phyloP scores from a whole-genome alignment of 2,888 invertebrate genomes.

The Drosophila picticornis region DNA sequence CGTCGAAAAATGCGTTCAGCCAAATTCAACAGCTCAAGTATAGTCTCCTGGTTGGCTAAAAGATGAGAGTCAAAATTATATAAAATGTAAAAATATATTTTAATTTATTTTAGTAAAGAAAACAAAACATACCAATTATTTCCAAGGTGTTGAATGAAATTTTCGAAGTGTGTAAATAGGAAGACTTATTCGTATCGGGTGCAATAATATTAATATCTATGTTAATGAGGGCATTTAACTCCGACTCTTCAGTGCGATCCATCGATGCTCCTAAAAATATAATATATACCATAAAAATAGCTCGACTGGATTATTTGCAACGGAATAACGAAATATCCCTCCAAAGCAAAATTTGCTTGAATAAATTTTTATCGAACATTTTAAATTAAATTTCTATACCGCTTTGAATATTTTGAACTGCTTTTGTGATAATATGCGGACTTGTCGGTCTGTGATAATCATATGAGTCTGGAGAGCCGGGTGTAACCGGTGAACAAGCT shows the following conservation, averaged over 20 bases:
- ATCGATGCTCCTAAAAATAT: conserved; percentile 21
- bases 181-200: conserved; percentile 84
- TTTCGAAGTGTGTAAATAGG: conserved; percentile 90
- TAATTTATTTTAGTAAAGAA: background rate
- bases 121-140: conserved; percentile 91
- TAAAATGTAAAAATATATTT: too few species aligned
- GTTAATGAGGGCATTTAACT: conserved; percentile 91
- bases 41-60: conserved; percentile 96
- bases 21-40: conserved; percentile 96
- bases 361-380: background rate
- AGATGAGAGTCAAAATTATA: background rate
- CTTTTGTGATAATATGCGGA: conserved; percentile 87
- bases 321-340: background rate
- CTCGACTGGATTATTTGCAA: background rate
- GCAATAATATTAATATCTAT: conserved; percentile 91
- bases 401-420: conserved; percentile 86
- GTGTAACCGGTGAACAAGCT: conserved; percentile 94
- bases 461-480: conserved; percentile 89
- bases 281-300: background rate
- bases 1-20: conserved; percentile 89
- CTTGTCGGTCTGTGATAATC: conserved; percentile 85
- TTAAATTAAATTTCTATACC: conserved; percentile 66
- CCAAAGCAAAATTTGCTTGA: background rate
- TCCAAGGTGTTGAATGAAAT: conserved; percentile 97
- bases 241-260: conserved; percentile 80